Evolutionary conservation across 1,140 invertebrate species (phyloP).

Genomic region (Matsumurasca onukii): DNA sequence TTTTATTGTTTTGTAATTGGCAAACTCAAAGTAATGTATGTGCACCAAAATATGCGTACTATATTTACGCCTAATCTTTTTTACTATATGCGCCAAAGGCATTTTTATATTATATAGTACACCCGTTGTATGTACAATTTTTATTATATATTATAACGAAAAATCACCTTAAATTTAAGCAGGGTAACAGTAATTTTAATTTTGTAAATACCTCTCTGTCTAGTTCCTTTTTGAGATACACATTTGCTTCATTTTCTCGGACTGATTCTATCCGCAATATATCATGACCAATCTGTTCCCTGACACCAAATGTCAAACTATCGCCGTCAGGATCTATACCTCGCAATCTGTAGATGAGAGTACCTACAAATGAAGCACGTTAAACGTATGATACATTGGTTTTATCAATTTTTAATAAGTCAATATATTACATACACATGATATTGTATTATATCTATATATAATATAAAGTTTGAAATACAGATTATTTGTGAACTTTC

Average conservation of each 20-base stretch:
- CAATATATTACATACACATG: neutral
- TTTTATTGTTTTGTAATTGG: too few species aligned
- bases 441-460: neutral
- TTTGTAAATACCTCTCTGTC: conserved; percentile 72
- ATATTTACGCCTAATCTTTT: too few species aligned
- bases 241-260: conserved; percentile 76
- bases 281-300: conserved; percentile 70
- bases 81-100: too few species aligned
- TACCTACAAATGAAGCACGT: conserved; percentile 56
- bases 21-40: too few species aligned
- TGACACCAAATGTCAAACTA: conserved; percentile 77
- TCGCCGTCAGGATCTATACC: conserved; percentile 86
- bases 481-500: too few species aligned
- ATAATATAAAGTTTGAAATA: neutral
- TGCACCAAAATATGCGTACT: too few species aligned
- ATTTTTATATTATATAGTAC: too few species aligned
- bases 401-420: neutral
- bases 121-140: too few species aligned
- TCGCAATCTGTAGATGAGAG: conserved; percentile 76
- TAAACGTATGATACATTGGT: neutral
- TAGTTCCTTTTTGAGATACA: conserved; percentile 85
- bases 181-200: neutral
- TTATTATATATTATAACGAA: too few species aligned
- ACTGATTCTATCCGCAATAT: conserved; percentile 81
- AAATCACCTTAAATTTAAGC: too few species aligned